A percentile compares a stretch with the other conserved stretches of the same genome.
Conservation (phyloP, 2,888 invertebrate species). For the Proisotoma minuta region DNA sequence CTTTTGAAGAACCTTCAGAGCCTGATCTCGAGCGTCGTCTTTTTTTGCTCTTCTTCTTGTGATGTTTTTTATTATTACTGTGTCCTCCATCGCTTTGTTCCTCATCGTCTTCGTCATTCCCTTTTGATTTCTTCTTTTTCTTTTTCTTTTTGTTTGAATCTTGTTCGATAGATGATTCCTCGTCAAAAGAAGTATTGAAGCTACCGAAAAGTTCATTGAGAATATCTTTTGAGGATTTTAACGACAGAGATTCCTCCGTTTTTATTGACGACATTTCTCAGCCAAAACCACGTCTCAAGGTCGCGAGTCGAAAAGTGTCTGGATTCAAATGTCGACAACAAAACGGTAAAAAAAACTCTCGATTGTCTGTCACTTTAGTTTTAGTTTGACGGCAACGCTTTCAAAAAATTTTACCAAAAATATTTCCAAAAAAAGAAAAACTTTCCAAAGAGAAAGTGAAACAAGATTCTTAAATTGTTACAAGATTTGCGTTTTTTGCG, state of each 20-base stretch:
- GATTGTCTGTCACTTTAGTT: too few species aligned
- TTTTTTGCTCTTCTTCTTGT: slow-evolving; percentile 7
- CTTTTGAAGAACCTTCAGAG: slow-evolving; percentile 50
- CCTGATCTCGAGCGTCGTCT: slow-evolving; percentile 48
- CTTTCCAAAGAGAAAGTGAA: too few species aligned
- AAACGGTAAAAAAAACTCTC: too few species aligned
- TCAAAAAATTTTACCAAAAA: too few species aligned
- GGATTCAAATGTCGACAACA: slow-evolving; percentile 3
- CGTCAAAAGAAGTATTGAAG: slow-evolving; percentile 44
- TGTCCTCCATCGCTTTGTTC: background rate
- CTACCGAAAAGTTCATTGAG: slow-evolving; percentile 67
- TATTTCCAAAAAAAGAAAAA: too few species aligned
- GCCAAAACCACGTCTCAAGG: background rate
- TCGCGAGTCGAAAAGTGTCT: too few species aligned
- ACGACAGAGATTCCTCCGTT: background rate
- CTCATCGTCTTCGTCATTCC: slow-evolving; percentile 1
- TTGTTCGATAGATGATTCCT: slow-evolving; percentile 49
- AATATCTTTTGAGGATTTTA: slow-evolving; percentile 71
- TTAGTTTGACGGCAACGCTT: too few species aligned
- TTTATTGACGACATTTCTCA: slow-evolving; percentile 15
- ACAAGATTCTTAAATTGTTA: too few species aligned
- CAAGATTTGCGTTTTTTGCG: too few species aligned
- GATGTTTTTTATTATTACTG: background rate
- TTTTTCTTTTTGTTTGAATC: slow-evolving; percentile 46
- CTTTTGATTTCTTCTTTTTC: slow-evolving; percentile 40